Base-by-base conservation (phyloP, 2,888 invertebrate species). In the Cantharis flavilabris region DNA sequence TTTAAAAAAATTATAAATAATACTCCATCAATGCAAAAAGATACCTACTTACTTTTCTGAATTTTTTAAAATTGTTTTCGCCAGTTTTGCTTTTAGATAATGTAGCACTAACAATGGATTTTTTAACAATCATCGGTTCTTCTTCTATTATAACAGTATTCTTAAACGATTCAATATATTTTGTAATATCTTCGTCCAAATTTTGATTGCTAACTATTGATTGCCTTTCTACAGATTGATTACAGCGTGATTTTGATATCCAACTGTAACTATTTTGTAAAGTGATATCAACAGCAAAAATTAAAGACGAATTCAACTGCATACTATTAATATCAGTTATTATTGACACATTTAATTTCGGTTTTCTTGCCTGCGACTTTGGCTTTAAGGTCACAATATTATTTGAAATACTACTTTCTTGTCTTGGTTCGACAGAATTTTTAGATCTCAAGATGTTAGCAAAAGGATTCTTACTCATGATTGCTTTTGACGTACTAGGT, bases 131-230 rank as follows among this genome's bases (percentile, higher is more conserved):
- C 70, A 79, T 69, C 18, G 79, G 69, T 71, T 83, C 72, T 72
- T 76, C 75, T 69, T 82, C 81, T 16, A 84, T 78, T 23, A 82
- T 73, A 26, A 85, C 80, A 62, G 82, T 81, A 78, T 85, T 78
- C 73, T 78, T 83, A 80, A 86, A 85, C 5, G 80, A 80, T 73
- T 83, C 80, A 18, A 82, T 79, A 80, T 83, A 80, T 64, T 78
- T 70, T n/a, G 74, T 30, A 65, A 83, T 73, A 70, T 82, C 81
- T 11, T 79, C 73, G 72, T 82, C 81, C 10, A 80, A 75, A 20
- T 79, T 77, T 70, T 81, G 78, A 64, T 70, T 23, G 11, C 14
- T 30, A 64, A 49, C 69, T 72, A 76, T 62, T 28, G 18, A 73
- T 64, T 74, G 69, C 62, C 20, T 70, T 63, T 49, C 18, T 69